These are phyloP conservation scores for Andrena bicolor DNA, from an alignment of 2,888 invertebrate genomes.

Conservation along the genomic window DNA sequence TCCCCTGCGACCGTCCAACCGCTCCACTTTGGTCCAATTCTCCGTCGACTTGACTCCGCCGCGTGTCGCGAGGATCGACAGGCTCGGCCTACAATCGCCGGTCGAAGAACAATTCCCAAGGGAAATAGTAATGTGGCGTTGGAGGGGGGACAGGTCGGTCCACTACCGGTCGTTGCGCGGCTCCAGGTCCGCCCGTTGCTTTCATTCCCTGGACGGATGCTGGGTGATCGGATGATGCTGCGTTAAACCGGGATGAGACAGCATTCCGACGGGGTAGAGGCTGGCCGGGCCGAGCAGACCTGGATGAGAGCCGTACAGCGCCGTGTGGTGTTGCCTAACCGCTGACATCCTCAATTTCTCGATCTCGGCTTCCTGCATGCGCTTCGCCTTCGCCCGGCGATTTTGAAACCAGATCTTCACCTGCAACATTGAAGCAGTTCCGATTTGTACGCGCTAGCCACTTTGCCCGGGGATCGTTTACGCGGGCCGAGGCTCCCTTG, in stretches of 20 bases:
- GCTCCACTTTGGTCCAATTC: slow-evolving; percentile 4
- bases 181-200: slow-evolving; percentile 23
- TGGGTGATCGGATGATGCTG: slow-evolving; percentile 78
- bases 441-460: slow-evolving; percentile 35
- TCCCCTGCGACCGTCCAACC: background rate
- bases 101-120: background rate
- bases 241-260: slow-evolving; percentile 80
- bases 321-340: slow-evolving; percentile 84
- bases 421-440: slow-evolving; percentile 83
- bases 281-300: slow-evolving; percentile 78
- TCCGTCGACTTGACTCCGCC: background rate
- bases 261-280: slow-evolving; percentile 81
- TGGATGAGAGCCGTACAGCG: slow-evolving; percentile 81
- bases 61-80: background rate
- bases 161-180: slow-evolving; percentile 30
- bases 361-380: slow-evolving; percentile 98
- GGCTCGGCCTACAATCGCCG: slow-evolving; percentile 5
- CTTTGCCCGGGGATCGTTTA: background rate
- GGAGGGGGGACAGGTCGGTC: slow-evolving; percentile 16
- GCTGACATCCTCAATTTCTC: slow-evolving; percentile 96
- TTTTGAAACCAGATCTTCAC: slow-evolving; percentile 98
- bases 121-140: slow-evolving; percentile 5
- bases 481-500: background rate
- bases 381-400: slow-evolving; percentile 97
- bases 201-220: slow-evolving; percentile 80